Base-by-base conservation (phyloP, 2,113 vertebrate genomes). In the Calyptomena viridis region DNA sequence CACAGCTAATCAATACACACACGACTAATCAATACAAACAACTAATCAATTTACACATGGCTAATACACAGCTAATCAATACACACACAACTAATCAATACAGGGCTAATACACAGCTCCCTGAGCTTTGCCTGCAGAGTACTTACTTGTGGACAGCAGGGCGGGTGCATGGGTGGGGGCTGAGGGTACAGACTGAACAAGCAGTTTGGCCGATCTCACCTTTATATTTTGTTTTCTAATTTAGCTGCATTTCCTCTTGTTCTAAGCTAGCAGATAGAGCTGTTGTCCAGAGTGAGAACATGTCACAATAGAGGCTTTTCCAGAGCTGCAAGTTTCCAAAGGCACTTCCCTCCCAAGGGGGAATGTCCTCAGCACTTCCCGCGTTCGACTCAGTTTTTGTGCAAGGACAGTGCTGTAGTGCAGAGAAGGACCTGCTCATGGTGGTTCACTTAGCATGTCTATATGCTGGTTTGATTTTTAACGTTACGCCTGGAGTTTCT, bases 151-250 rank as follows among this genome's bases (percentile, higher is more conserved):
- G 27, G 24, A 1, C 5, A 14, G 4, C 1, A 3, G 37, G 19
- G 19, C 2, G 3, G 19, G 28, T 2, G 2, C 1, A 0, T 15
- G 9, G 14, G 18, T 44, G 52, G 39, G 33, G 39, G 6, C 1
- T 3, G 52, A 55, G 23, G 23, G n/a, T 0, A 0, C 9, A 8
- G 63, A 2, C 63, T 33, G 12, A 30, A 22, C 52, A 40, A 63
- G 14, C 33, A 19, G 7, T 7, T 63, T 62, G 72, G 5, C 17
- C 2, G 27, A 13, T 27, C 1, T 19, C 13, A 5, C 31, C 1
- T 0, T 13, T 79, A 8, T 5, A 33, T 52, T 40, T 21, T 3
- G 3, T 18, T 31, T 52, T 30, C 27, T 40, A 4, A 9, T 25
- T 31, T 31, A 37, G 5, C 59, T 9, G 18, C 3, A 4, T 31